Conservation (phyloP, 2,113 vertebrate genomes). For the Chionis minor region DNA sequence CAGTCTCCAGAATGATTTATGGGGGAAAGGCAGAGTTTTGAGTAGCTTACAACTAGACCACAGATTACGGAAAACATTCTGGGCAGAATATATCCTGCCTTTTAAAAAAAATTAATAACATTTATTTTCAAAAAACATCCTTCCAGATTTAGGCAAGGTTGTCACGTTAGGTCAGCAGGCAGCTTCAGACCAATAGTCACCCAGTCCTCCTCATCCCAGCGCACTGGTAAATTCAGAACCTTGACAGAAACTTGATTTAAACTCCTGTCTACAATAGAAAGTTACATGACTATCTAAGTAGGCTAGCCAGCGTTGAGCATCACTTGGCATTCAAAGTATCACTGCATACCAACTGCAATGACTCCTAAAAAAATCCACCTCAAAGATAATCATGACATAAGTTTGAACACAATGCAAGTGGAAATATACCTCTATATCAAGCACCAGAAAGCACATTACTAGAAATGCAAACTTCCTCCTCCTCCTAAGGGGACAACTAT, state of each 20-base stretch:
- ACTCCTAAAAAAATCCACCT: background rate
- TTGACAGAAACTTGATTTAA: background rate
- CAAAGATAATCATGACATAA: background rate
- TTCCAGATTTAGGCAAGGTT: background rate
- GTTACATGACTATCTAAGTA: fast-evolving
- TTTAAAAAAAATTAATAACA: background rate
- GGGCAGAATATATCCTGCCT: background rate
- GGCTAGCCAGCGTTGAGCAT: background rate
- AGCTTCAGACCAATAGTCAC: background rate
- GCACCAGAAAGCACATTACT: background rate
- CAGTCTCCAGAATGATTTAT: background rate
- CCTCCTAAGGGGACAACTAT: background rate
- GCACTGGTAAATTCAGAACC: background rate
- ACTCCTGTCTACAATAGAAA: background rate
- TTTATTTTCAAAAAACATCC: background rate
- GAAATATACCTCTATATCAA: background rate
- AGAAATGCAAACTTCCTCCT: background rate
- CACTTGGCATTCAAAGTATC: background rate
- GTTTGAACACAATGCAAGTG: background rate
- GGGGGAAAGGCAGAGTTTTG: background rate
- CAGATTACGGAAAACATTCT: background rate
- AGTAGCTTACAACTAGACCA: background rate
- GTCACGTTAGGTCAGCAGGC: background rate
- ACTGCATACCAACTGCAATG: background rate
- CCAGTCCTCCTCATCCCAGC: background rate